Evolutionary conservation across 30 jellyfish, hydroid and myxozoan species (phyloP), one percentile per base, ranked within the genome.

Genomic region (Thelohanellus kitauei): DNA sequence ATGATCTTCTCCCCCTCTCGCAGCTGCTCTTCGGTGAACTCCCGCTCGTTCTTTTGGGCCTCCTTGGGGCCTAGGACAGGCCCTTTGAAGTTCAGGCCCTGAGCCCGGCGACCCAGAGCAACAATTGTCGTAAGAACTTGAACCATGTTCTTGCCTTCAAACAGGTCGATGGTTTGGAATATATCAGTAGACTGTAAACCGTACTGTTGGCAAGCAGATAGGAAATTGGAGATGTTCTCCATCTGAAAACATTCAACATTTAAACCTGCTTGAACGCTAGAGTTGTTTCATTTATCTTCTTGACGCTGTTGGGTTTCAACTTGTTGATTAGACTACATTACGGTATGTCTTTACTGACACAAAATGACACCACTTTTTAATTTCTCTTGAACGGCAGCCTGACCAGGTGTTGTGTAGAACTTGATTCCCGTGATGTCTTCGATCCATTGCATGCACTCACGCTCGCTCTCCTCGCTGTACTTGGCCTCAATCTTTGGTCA

Each of bases 161-260:
- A 75, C 39, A 75, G 33, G 38, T 75, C 95, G 5, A 64, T 88
- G n/a, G 95, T 75, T 44, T 75, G 95, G 41, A 75, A 75, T 22
- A 49, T 35, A 48, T 75, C 95, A 17, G 47, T 21, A 23, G 40
- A 44, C 10, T 34, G 31, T 8, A 52, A 50, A 9, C 95, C 95
- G 22, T 52, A 56, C 20, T 25, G 24, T 12, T 44, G 60, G 41
- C 67, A 43, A n/a, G 85, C 80, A 1, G 53, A 16, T 14, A 75
- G 43, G 39, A 62, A 75, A 40, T 75, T 66, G 2, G 83, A 67
- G 33, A 75, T 75, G 41, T 75, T 75, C 34, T 75, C 95, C 95
- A 75, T 75, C 57, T 62, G 60, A 33, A 46, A 46, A 32, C n/a
- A n/a, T n/a, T n/a, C n/a, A n/a, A n/a, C n/a, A n/a, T n/a, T n/a